These are phyloP conservation scores for Lysiphlebus fabarum DNA, from an alignment of 1,140 invertebrate species.

Conservation along the genomic window DNA sequence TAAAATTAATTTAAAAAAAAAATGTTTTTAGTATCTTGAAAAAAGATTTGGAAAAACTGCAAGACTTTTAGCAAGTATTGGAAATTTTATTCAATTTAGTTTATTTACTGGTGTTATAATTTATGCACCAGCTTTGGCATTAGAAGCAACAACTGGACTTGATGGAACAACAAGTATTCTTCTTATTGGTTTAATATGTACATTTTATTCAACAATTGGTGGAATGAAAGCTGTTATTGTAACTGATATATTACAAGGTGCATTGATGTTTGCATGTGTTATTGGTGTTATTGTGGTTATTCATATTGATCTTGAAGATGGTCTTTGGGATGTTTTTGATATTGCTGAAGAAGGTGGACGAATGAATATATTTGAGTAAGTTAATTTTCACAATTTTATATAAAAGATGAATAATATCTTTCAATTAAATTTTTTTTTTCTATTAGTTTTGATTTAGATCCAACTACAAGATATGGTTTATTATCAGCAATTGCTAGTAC, in stretches of 20 bases:
- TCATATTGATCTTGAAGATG: slow-evolving; percentile 67
- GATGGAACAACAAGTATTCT: slow-evolving; percentile 73
- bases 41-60: slow-evolving; percentile 69
- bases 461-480: slow-evolving; percentile 73
- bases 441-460: slow-evolving; percentile 62
- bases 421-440: background rate
- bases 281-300: slow-evolving; percentile 47
- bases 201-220: slow-evolving; percentile 85
- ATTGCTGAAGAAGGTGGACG: slow-evolving; percentile 60
- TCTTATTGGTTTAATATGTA: slow-evolving; percentile 74
- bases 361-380: slow-evolving; percentile 42
- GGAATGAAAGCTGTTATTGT: slow-evolving; percentile 87
- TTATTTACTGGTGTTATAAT: slow-evolving; percentile 91
- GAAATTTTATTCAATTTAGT: slow-evolving; percentile 78
- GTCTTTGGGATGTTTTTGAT: slow-evolving; percentile 62
- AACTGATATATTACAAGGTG: slow-evolving; percentile 80
- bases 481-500: slow-evolving; percentile 68
- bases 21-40: slow-evolving; percentile 71
- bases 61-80: slow-evolving; percentile 68
- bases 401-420: background rate
- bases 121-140: slow-evolving; percentile 86
- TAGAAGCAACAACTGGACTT: slow-evolving; percentile 85
- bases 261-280: slow-evolving; percentile 69
- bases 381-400: background rate
- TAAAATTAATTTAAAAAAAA: background rate